phyloP scores from a whole-genome alignment of 2,888 invertebrate genomes.

The Apamea monoglypha region DNA sequence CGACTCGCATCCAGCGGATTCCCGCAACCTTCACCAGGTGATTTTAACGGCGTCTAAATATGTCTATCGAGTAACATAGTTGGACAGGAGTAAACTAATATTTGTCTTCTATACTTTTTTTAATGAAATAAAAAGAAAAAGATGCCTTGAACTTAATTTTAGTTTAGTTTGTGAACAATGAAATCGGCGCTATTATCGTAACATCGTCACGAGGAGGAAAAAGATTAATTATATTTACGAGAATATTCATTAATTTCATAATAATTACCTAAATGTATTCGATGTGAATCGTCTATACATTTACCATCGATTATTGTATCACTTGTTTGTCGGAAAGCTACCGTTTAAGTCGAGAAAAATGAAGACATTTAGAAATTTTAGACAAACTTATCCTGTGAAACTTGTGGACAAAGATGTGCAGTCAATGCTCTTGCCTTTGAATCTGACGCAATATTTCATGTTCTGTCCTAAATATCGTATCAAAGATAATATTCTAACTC shows the following conservation, averaged over 20 bases:
- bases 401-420: constrained; percentile 38
- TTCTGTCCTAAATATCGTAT: constrained; percentile 18
- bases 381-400: neutral
- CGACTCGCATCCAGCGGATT: too few relatives aligned
- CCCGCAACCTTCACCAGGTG: too few relatives aligned
- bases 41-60: too few relatives aligned
- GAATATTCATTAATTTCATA: neutral
- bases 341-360: neutral
- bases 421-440: constrained; percentile 33
- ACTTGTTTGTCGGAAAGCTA: neutral
- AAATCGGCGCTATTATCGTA: too few relatives aligned
- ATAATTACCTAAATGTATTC: neutral
- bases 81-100: too few relatives aligned
- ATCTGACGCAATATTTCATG: constrained; percentile 21
- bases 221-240: neutral
- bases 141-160: too few relatives aligned
- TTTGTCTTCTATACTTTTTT: too few relatives aligned
- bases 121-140: too few relatives aligned
- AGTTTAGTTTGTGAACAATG: too few relatives aligned
- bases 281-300: neutral
- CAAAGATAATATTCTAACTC: constrained; percentile 3
- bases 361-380: neutral
- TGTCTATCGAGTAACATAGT: too few relatives aligned
- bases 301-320: neutral
- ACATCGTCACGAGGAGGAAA: neutral